Evolutionary conservation across 1,140 invertebrate species (phyloP), one percentile per base, ranked within the genome.

Genomic region (Aricia agestis): DNA sequence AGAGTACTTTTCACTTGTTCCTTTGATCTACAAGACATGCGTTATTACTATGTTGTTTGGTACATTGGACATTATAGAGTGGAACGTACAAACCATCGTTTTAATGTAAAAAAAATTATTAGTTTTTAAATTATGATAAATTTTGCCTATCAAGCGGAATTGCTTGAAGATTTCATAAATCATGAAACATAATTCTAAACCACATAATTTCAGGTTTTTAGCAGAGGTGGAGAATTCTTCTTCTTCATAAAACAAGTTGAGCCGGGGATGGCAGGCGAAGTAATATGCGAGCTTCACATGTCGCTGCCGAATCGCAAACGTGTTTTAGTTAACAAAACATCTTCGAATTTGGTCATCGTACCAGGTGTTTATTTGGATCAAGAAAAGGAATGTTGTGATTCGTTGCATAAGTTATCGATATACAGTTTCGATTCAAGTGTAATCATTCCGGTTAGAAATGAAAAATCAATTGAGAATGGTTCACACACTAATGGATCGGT

Each of bases 61-160:
- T 73, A 76, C n/a, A 66, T 81, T 19, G 80, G 80, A 5, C 70
- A 74, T 69, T 78, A 73, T 67, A 78, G 74, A 70, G 72, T 82
- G 6, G 77, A 82, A 66, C 68, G 78, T 0, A 77, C 72, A 18
- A 79, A 81, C 71, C 73, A 74, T 36, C 71, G 70, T 36, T 81
- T 79, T 71, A 65, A 76, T 42, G 80, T 81, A 71, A n/a, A n/a
- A n/a, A n/a, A n/a, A 81, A 0, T 78, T 76, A 2, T 25, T 25
- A 25, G 25, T 25, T 25, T 25, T 25, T 3, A 25, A 25, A 25
- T 25, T 25, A 2, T 25, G 25, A 25, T n/a, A n/a, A n/a, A n/a
- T n/a, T n/a, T n/a, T n/a, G n/a, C n/a, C n/a, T n/a, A n/a, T n/a
- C n/a, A n/a, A n/a, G n/a, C n/a, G n/a, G n/a, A n/a, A n/a, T n/a